Base-by-base conservation (phyloP, 2,888 invertebrate genomes). In the Seira sanloemensis region DNA sequence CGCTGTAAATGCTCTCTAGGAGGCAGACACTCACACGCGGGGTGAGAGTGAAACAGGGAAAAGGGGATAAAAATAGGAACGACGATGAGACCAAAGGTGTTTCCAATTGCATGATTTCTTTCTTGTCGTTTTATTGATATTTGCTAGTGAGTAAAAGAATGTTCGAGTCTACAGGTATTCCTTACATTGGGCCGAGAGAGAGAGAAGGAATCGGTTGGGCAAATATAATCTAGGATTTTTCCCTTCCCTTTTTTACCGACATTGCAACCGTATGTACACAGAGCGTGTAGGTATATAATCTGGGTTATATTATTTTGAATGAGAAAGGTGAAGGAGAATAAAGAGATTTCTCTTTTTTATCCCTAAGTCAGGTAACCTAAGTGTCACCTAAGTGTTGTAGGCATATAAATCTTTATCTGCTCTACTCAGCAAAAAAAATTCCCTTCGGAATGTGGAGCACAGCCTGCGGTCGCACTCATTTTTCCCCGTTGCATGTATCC, bases 401-500 rank as follows among this genome's bases (percentile, higher is more conserved):
- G 67, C 62, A 67, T 77, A 77, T 82, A 82, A 82, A 82, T 82
- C 82, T 82, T 77, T 82, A 82, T 82, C 82, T 82, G 82, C 75
- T 77, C 82, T 77, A 66, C 82, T 82, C 82, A 82, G 82, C 82
- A 76, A 72, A 50, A n/a, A n/a, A 50, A 50, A 82, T 77, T 77
- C 82, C 82, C 81, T 66, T 37, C 77, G 82, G 82, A 82, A 82
- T 82, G 77, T 82, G 66, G 82, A 82, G 82, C 82, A 82, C 82
- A 77, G 82, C 82, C 82, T 82, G 82, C 82, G 82, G 82, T 82
- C 82, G 82, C 72, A 77, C 67, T 69, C 80, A 80, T 58, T 80
- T 80, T 73, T 24, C 16, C 18, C 76, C 50, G 37, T 71, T 67
- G 23, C 69, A 71, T 68, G 18, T 54, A 25, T 58, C 68, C 37